Conservation (phyloP, 2,113 vertebrate species). For the Hiodon alosoides region DNA sequence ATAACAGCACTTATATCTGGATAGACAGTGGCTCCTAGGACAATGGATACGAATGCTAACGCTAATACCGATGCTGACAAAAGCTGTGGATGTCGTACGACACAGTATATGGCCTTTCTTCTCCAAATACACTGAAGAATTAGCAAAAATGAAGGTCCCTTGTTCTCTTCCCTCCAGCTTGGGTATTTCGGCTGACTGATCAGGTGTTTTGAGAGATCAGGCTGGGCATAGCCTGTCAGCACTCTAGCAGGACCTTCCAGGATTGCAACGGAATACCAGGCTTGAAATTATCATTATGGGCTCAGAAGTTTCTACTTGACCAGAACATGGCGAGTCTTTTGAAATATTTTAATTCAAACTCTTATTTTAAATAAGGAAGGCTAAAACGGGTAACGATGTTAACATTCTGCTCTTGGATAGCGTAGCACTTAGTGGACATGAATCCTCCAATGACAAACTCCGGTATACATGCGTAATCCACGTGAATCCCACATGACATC, state of each 20-base stretch:
- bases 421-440: no score
- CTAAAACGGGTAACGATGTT: no score
- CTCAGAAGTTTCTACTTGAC: neutral
- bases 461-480: no score
- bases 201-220: neutral
- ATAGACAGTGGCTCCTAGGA: neutral
- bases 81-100: neutral
- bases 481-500: no score
- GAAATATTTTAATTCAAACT: no score
- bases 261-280: neutral
- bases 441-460: no score
- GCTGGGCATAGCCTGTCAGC: neutral
- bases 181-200: neutral
- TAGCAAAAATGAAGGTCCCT: neutral
- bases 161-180: neutral
- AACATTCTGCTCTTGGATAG: neutral
- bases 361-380: neutral
- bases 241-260: neutral
- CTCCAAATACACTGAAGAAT: neutral
- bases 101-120: neutral
- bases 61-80: neutral
- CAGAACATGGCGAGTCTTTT: neutral
- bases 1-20: slow-evolving; percentile 2
- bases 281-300: neutral
- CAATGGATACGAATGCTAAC: neutral